Base-by-base conservation (phyloP, 2,113 vertebrate species). In the Callorhinus ursinus region DNA sequence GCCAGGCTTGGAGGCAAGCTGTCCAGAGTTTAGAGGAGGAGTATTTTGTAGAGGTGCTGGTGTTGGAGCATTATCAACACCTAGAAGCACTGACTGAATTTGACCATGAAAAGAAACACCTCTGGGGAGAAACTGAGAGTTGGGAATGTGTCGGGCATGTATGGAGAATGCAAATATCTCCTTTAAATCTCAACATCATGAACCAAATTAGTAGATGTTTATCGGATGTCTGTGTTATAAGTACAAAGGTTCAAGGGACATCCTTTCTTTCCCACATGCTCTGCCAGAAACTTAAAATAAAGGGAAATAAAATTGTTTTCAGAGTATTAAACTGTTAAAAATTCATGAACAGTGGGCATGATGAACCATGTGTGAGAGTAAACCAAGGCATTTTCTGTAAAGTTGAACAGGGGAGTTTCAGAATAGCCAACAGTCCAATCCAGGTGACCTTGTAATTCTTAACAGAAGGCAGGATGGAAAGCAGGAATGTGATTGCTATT, bases 251-350 rank as follows among this genome's bases (percentile, higher is more conserved):
- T 96, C 88, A 93, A 91, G 42, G 59, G 76, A 55, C 39, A 88
- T 80, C 15, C 36, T 79, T 65, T 83, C 63, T 84, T 72, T 94
- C 69, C 57, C 10, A 91, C 57, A 18, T 36, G n/a, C 33, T 76
- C 59, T 94, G 71, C 57, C 71, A 91, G 87, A 55, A 96, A 77
- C 26, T 82, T 88, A 90, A 93, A 93, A 61, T 83, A 87, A 95
- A 85, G 21, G 71, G 86, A 96, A 77, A 72, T 83, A 55, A 86
- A 9, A 7, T 85, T 82, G 11, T 24, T 93, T 92, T 90, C 22
- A 85, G 63, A 88, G 46, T 72, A 90, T 59, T 33, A 83, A 92
- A 88, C n/a, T 67, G 42, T 79, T 94, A 85, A 88, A 95, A 96
- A 55, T 69, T 83, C 65, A 67, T 80, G 18, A 39, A 57, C 33